Conservation (phyloP, 2,113 vertebrate species). For the Pontoporia blainvillei region DNA sequence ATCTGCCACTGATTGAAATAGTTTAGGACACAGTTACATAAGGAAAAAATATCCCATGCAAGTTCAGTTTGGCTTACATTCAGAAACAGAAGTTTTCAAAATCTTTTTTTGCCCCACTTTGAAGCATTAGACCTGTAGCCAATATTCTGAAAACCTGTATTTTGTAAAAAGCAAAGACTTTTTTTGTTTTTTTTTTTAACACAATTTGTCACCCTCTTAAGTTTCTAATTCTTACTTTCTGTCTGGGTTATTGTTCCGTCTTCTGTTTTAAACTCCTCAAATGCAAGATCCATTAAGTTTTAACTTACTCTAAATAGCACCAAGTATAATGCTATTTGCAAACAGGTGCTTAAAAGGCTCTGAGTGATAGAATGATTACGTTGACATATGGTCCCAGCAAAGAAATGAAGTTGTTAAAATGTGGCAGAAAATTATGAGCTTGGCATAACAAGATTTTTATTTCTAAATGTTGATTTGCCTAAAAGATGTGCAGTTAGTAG, state of each 20-base stretch:
- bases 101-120: background rate
- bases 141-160: slow-evolving; percentile 29
- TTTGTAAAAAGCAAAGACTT: background rate
- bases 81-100: background rate
- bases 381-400: background rate
- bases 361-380: background rate
- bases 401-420: slow-evolving; percentile 22
- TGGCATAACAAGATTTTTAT: background rate
- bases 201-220: background rate
- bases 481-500: background rate
- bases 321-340: background rate
- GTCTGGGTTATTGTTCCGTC: background rate
- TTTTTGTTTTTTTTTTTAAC: background rate
- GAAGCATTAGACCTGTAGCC: background rate
- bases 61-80: background rate
- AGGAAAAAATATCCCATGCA: background rate
- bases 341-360: background rate
- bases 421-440: background rate
- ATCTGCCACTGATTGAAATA: slow-evolving; percentile 6
- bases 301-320: background rate
- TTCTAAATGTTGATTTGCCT: background rate
- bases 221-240: slow-evolving; percentile 27
- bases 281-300: slow-evolving; percentile 31
- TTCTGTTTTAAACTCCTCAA: slow-evolving; percentile 13
- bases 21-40: slow-evolving; percentile 12